Conservation (phyloP, 2,113 vertebrate species). For the Bos javanicus region DNA sequence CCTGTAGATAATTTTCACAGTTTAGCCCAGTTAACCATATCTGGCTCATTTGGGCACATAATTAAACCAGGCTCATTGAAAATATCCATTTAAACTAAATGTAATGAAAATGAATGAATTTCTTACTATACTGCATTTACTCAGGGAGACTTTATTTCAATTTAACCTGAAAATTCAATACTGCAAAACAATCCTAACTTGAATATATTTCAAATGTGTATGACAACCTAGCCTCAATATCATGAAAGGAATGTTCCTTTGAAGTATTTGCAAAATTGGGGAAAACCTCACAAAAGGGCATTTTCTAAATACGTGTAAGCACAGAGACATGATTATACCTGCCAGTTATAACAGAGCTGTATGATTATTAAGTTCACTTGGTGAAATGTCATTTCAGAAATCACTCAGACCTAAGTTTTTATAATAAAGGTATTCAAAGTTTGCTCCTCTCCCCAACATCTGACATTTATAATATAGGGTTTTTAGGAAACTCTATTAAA, state of each 20-base stretch:
- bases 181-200: not conserved
- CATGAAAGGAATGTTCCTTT: not conserved
- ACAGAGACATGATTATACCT: not conserved
- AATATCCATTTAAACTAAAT: slow-evolving; percentile 21
- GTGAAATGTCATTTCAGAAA: not conserved
- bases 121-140: not conserved
- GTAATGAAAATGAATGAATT: not conserved
- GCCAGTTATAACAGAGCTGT: not conserved
- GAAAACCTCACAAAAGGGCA: not conserved
- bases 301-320: not conserved
- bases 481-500: not conserved
- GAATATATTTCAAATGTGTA: not conserved
- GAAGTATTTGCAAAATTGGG: not conserved
- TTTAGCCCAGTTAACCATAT: not conserved
- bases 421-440: not conserved
- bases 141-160: not conserved
- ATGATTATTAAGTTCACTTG: not conserved
- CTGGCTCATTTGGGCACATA: not conserved
- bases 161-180: slow-evolving; percentile 10
- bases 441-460: not conserved
- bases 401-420: not conserved
- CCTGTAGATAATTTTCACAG: not conserved
- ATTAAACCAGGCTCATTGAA: not conserved
- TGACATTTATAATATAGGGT: not conserved
- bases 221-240: not conserved